phyloP scores from a whole-genome alignment of 2,888 invertebrate genomes.

The Cabera pusaria region DNA sequence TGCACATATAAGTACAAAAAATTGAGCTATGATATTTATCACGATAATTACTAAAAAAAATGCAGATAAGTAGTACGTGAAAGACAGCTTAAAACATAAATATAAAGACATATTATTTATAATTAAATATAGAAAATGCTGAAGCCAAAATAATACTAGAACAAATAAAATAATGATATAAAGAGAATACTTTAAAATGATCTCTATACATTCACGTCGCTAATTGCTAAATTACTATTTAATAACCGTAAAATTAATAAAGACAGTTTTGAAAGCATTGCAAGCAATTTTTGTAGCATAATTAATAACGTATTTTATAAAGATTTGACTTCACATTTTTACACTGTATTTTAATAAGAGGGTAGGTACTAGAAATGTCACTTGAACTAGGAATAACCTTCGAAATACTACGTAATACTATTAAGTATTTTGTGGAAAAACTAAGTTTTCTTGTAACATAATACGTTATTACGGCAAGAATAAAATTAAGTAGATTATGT shows the following conservation, averaged over 20 bases:
- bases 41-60: slow-evolving; percentile 63
- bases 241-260: slow-evolving; percentile 20
- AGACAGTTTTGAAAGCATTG: slow-evolving; percentile 15
- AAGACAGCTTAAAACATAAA: slow-evolving; percentile 40
- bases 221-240: slow-evolving; percentile 63
- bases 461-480: slow-evolving; percentile 28
- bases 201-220: slow-evolving; percentile 50
- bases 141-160: slow-evolving; percentile 63
- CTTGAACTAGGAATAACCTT: slow-evolving; percentile 21
- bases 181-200: slow-evolving; percentile 46
- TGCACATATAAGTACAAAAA: too few species aligned
- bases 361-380: too few species aligned
- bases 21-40: slow-evolving; percentile 71
- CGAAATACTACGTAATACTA: too few species aligned
- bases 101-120: slow-evolving; percentile 26
- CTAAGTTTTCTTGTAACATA: too few species aligned
- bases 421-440: too few species aligned
- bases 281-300: slow-evolving; percentile 18
- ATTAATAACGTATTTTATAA: too few species aligned
- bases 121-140: slow-evolving; percentile 51
- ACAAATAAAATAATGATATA: slow-evolving; percentile 43
- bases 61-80: slow-evolving; percentile 59
- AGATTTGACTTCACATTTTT: slow-evolving; percentile 8
- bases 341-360: too few species aligned
- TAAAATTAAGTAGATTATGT: slow-evolving; percentile 14